phyloP scores from a whole-genome alignment of 2,888 invertebrate species.

The Ceriagrion tenellum region DNA sequence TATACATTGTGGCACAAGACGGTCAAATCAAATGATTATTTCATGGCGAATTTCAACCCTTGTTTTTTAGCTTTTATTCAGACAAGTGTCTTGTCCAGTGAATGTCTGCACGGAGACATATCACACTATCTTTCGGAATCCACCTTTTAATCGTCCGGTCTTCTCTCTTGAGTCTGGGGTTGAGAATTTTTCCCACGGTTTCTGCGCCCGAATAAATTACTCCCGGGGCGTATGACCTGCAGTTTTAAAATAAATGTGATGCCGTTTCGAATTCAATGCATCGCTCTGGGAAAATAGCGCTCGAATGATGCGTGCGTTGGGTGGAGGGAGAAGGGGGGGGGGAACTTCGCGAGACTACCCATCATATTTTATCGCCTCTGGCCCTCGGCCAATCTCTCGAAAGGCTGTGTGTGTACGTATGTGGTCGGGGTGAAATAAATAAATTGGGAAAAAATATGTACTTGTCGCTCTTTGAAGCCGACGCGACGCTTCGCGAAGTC shows the following conservation, averaged over 20 bases:
- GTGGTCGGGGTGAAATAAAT: background rate
- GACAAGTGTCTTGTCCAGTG: too few species aligned
- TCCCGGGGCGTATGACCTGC: background rate
- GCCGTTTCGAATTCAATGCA: slow-evolving; percentile 9
- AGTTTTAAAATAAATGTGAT: background rate
- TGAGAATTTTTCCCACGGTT: slow-evolving; percentile 4
- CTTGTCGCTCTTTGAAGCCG: background rate
- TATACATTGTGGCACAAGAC: too few species aligned
- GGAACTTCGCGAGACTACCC: background rate
- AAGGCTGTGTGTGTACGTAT: background rate
- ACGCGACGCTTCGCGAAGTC: background rate
- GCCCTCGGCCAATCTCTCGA: background rate
- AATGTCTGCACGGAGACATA: too few species aligned
- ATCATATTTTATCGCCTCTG: background rate
- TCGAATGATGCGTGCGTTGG: background rate
- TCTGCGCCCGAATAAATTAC: background rate
- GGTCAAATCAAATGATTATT: too few species aligned
- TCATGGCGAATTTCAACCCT: too few species aligned
- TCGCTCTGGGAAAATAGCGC: background rate
- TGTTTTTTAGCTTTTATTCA: too few species aligned
- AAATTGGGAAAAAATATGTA: background rate
- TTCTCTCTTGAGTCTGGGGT: background rate
- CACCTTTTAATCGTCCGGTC: too few species aligned
- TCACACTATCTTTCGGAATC: too few species aligned
- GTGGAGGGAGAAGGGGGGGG: background rate